Evolutionary conservation across 2,888 invertebrate genomes (phyloP), one percentile per base, ranked within the genome.

Genomic region (Hofmannophila pseudospretella): DNA sequence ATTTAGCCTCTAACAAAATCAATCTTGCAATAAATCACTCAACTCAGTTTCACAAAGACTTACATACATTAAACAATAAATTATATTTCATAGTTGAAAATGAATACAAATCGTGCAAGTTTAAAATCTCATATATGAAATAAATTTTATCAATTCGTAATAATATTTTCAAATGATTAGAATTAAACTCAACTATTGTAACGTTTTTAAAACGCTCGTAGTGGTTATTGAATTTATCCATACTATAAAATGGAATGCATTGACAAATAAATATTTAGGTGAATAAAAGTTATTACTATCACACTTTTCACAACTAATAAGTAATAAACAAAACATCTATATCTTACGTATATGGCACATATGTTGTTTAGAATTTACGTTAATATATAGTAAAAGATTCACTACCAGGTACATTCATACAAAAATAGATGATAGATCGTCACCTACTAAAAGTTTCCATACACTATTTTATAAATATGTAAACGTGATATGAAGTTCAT

Each of bases 171-270:
- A 16, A 16, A 5, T 23, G 2, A 23, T 23, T n/a, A 5, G 3
- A 23, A 23, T 23, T 3, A 23, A n/a, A 23, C 7, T n/a, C 3
- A 8, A n/a, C n/a, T 27, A 7, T 10, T 11, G 10, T 11, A 27
- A 11, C 1, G 4, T 11, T 27, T 42, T 31, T 35, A 13, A 33
- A 46, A 51, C 49, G 54, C 56, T 51, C 34, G 5, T 26, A 51
- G 51, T 53, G 48, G 44, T 44, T 12, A 33, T 14, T 39, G 22
- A 25, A 31, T 36, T 32, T 38, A 38, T 43, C 40, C 33, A 34
- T 22, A 39, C 44, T 27, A 42, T 36, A 30, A 41, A 49, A 34
- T 64, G 62, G 79, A 79, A 79, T 79, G 79, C 69, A 67, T 45
- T 37, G 42, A 51, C 45, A 48, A 12, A 38, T 32, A 12, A 36